These are phyloP conservation scores for Nemotelus pantherinus DNA, from an alignment of 2,888 invertebrate species.

Conservation along the genomic window DNA sequence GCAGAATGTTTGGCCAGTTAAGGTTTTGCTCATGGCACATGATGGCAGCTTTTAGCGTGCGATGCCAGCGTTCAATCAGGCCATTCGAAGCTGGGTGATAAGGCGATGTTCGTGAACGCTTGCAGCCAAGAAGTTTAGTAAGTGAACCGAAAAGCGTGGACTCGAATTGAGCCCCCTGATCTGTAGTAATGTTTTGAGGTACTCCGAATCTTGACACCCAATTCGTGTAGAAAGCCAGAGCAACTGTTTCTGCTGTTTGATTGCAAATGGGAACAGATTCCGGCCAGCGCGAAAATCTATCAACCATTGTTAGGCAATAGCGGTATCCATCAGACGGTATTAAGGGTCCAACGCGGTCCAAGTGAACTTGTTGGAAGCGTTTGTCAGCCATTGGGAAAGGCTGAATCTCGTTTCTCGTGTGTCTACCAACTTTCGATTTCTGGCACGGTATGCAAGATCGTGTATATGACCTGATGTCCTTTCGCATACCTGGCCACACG, in stretches of 20 bases:
- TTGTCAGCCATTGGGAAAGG: not conserved
- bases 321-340: not conserved
- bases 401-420: not conserved
- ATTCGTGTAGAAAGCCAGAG: slow-evolving; percentile 52
- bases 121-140: slow-evolving; percentile 53
- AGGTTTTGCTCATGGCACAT: slow-evolving; percentile 47
- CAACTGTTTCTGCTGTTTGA: slow-evolving; percentile 21
- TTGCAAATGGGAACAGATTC: not conserved
- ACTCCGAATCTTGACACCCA: not conserved
- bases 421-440: not conserved
- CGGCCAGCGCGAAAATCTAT: not conserved
- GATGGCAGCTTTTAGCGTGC: slow-evolving; percentile 56
- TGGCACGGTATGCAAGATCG: not conserved
- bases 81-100: slow-evolving; percentile 62
- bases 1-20: not conserved
- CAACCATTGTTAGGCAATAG: not conserved
- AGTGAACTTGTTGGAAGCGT: not conserved
- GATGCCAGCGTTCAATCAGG: slow-evolving; percentile 61
- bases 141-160: slow-evolving; percentile 45
- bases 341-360: not conserved
- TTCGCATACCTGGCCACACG: not conserved
- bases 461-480: not conserved
- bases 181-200: not conserved
- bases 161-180: not conserved
- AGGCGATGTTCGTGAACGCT: slow-evolving; percentile 55